Evolutionary conservation across 2,797 vertebrate species (phyloP).

Genomic region (Okamejei kenojei): DNA sequence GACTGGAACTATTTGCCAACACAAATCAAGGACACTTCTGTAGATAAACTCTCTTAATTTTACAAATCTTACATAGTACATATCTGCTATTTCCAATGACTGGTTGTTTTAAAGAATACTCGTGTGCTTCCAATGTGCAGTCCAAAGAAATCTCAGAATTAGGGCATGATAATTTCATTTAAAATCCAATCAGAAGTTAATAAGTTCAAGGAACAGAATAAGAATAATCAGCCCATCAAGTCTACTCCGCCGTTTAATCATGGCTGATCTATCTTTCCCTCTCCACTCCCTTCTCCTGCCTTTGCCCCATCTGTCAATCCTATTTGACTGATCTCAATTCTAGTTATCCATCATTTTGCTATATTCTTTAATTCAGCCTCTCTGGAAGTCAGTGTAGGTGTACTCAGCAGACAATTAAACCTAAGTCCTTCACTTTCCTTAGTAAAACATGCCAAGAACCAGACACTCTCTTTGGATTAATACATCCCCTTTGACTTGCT

Average conservation of each 20-base stretch:
- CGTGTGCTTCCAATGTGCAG: not conserved
- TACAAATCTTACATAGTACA: not conserved
- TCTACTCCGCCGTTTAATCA: too few relatives aligned
- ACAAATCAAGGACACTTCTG: not conserved
- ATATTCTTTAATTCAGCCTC: not conserved
- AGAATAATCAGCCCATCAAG: too few relatives aligned
- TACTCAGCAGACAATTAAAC: not conserved
- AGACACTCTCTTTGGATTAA: not conserved
- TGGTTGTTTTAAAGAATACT: not conserved
- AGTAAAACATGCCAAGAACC: not conserved
- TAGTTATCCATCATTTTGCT: not conserved
- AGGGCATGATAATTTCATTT: not conserved
- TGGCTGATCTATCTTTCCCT: too few relatives aligned
- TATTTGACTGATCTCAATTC: not conserved
- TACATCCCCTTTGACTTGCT: not conserved
- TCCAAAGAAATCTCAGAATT: not conserved
- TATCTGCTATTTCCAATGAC: not conserved
- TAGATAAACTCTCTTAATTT: not conserved
- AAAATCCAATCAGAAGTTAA: not conserved
- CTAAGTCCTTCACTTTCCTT: not conserved
- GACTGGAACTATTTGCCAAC: not conserved
- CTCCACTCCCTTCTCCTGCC: too few relatives aligned
- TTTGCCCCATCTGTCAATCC: not conserved
- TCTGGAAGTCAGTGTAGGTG: not conserved
- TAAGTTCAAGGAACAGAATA: too few relatives aligned